These are phyloP conservation scores for Drosophila rellima DNA, from an alignment of 2,888 invertebrate species.

Conservation along the genomic window DNA sequence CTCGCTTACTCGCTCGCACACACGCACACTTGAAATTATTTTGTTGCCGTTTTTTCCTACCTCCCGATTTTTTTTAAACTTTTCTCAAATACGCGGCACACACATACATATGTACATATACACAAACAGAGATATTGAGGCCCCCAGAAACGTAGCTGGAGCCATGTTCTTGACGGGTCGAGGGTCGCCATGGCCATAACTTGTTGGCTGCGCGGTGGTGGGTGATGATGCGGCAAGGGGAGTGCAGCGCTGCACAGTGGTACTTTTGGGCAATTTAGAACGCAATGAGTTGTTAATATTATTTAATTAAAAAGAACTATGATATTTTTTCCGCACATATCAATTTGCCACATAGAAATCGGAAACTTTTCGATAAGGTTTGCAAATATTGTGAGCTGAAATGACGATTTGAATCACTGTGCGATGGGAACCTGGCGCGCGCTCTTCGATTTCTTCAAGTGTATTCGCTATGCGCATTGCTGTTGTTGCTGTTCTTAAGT, in stretches of 20 bases:
- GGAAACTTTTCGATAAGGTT: not conserved
- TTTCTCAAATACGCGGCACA: slow-evolving; percentile 73
- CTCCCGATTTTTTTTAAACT: slow-evolving; percentile 42
- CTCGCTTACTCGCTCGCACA: slow-evolving; percentile 38
- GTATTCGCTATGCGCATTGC: slow-evolving; percentile 59
- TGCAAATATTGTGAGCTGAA: not conserved
- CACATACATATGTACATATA: slow-evolving; percentile 33
- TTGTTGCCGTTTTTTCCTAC: slow-evolving; percentile 70
- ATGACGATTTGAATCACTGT: not conserved
- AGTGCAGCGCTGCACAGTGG: not conserved
- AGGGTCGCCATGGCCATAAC: slow-evolving; percentile 67
- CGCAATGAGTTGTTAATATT: too few relatives aligned
- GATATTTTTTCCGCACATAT: not conserved
- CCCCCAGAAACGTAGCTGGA: slow-evolving; percentile 43
- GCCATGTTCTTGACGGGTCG: slow-evolving; percentile 67
- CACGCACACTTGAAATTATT: slow-evolving; percentile 71
- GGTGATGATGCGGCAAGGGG: not conserved
- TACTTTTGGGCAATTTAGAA: not conserved
- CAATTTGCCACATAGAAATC: too few relatives aligned
- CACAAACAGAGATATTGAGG: slow-evolving; percentile 5
- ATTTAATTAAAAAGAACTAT: not conserved
- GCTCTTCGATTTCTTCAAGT: slow-evolving; percentile 71
- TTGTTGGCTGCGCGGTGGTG: slow-evolving; percentile 45
- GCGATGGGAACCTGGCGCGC: slow-evolving; percentile 47
- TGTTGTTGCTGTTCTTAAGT: slow-evolving; percentile 39